A percentile compares a stretch with the other conserved stretches of the same genome.
These are phyloP conservation scores for Epistrophella euchroma DNA, from an alignment of 2,888 invertebrate species.

Conservation along the genomic window DNA sequence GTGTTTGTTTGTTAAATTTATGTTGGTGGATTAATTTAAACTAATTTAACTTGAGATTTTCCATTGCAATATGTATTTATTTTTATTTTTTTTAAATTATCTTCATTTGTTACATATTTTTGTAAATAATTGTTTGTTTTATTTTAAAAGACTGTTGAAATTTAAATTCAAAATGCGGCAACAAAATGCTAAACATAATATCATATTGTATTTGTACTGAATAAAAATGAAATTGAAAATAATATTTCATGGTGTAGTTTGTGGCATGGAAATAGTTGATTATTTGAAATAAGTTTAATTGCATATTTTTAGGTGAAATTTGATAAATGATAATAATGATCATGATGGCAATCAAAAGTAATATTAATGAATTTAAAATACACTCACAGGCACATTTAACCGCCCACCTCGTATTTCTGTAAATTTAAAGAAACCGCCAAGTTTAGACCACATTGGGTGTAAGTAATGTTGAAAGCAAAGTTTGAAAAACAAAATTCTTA, in stretches of 20 bases:
- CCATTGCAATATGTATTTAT: not conserved
- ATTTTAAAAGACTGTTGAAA: constrained; percentile 12
- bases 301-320: not conserved
- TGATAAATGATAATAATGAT: not conserved
- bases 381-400: too few species aligned
- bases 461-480: too few species aligned
- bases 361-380: too few species aligned
- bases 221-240: not conserved
- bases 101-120: not conserved
- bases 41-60: not conserved
- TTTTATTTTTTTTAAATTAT: not conserved
- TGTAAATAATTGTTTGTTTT: not conserved
- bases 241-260: not conserved
- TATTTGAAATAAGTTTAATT: not conserved
- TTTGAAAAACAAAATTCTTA: too few species aligned
- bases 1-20: not conserved
- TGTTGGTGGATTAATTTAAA: not conserved
- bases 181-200: not conserved
- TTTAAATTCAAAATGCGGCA: constrained; percentile 4
- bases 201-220: constrained; percentile 4
- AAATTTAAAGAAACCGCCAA: too few species aligned
- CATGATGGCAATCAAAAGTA: too few species aligned
- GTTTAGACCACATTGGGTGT: too few species aligned
- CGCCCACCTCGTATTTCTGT: too few species aligned
- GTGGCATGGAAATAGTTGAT: not conserved